Conservation (phyloP, 2,797 vertebrate species). For the Cryptoblepharus egeriae region DNA sequence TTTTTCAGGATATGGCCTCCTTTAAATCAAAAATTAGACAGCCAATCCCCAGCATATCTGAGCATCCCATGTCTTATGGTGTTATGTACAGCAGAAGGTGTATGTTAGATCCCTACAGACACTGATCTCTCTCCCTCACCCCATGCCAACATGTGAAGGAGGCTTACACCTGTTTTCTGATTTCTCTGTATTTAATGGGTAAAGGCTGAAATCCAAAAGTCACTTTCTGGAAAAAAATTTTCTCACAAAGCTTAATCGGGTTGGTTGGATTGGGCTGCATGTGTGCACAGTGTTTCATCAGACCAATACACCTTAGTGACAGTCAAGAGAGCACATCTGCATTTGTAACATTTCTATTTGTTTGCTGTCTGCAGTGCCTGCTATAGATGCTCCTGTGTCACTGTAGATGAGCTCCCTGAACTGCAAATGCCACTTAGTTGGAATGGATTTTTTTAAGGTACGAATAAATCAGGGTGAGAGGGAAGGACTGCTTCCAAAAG, state of each 20-base stretch:
- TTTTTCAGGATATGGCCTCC: too few species aligned
- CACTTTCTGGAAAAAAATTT: too few species aligned
- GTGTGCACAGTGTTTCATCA: not conserved
- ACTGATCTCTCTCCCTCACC: too few species aligned
- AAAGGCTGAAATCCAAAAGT: too few species aligned
- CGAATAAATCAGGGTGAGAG: conserved; percentile 21
- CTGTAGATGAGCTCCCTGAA: not conserved
- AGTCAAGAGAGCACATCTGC: conserved; percentile 4
- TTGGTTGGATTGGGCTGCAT: not conserved
- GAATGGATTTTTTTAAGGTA: not conserved
- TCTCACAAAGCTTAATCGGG: too few species aligned
- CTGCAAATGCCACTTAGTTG: not conserved
- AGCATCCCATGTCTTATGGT: too few species aligned
- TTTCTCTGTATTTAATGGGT: too few species aligned
- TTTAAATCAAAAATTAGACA: too few species aligned
- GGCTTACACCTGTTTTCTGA: too few species aligned
- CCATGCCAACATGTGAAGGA: not conserved
- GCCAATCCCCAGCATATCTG: too few species aligned
- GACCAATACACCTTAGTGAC: not conserved
- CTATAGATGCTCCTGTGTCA: conserved; percentile 14
- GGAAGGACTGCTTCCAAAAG: not conserved
- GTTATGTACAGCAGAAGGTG: too few species aligned
- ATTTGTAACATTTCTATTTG: conserved; percentile 31
- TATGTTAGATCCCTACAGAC: too few species aligned
- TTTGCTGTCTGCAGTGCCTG: not conserved